These are phyloP conservation scores for Laticauda colubrina DNA, from an alignment of 2,113 vertebrate genomes.

Conservation along the genomic window DNA sequence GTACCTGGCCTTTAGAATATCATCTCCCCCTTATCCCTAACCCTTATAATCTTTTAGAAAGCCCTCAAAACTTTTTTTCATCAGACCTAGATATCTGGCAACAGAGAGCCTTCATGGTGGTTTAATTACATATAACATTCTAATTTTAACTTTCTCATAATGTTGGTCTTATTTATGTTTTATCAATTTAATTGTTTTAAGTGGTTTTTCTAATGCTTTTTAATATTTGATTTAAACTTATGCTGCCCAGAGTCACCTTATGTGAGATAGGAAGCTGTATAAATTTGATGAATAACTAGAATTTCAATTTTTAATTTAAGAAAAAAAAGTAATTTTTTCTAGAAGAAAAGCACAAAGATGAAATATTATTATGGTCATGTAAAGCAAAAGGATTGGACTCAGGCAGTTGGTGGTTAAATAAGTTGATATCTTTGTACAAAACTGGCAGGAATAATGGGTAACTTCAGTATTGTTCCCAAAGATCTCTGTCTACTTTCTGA, in stretches of 20 bases:
- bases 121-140: neutral
- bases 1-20: neutral
- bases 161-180: neutral
- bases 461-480: neutral
- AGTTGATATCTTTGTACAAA: neutral
- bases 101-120: neutral
- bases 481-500: neutral
- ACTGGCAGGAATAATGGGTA: neutral
- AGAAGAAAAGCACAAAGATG: neutral
- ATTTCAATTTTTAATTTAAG: neutral
- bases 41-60: neutral
- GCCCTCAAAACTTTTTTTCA: neutral
- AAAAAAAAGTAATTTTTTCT: neutral
- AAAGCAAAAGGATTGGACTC: neutral
- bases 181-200: neutral
- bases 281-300: neutral
- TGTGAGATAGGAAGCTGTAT: neutral
- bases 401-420: neutral
- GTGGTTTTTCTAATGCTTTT: neutral
- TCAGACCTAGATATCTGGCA: neutral
- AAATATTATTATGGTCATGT: neutral
- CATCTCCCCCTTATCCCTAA: neutral
- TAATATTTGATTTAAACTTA: neutral
- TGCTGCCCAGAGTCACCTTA: neutral
- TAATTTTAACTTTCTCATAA: neutral